These are phyloP conservation scores for Ageneiosus marmoratus DNA, from an alignment of 2,113 vertebrate species.

Conservation along the genomic window DNA sequence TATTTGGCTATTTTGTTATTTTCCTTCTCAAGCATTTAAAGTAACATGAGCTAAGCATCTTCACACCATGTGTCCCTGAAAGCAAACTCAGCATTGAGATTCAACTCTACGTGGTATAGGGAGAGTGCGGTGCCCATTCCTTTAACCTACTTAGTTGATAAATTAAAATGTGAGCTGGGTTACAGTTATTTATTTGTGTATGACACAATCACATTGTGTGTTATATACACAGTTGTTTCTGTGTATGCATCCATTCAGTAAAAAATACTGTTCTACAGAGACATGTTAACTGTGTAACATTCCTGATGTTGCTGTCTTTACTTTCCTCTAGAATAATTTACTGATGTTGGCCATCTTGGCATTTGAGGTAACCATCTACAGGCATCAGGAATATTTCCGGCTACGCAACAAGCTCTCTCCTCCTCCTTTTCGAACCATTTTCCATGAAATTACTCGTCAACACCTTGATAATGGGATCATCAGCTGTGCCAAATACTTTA, in stretches of 20 bases:
- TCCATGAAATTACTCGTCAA: slow-evolving; percentile 90
- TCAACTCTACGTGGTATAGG: not conserved
- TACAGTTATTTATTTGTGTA: not conserved
- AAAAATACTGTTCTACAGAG: not conserved
- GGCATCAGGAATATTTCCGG: slow-evolving; percentile 91
- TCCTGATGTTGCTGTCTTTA: not conserved
- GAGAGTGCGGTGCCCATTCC: too few relatives aligned
- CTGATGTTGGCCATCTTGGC: slow-evolving; percentile 91
- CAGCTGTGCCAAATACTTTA: slow-evolving; percentile 91
- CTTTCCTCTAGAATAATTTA: slow-evolving; percentile 82
- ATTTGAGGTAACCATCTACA: slow-evolving; percentile 94
- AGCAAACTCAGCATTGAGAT: not conserved
- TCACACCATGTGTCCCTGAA: not conserved
- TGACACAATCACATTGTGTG: not conserved
- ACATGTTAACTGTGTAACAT: not conserved
- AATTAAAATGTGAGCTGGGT: not conserved
- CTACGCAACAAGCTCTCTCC: slow-evolving; percentile 86
- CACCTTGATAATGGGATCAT: slow-evolving; percentile 91
- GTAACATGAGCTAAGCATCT: not conserved
- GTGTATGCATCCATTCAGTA: not conserved
- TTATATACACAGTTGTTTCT: not conserved
- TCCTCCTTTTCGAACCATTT: slow-evolving; percentile 90
- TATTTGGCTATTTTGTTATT: not conserved
- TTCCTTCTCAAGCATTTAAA: not conserved
- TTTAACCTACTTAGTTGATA: not conserved